phyloP scores from a whole-genome alignment of 2,888 invertebrate species.

The Chloroclysta siterata region DNA sequence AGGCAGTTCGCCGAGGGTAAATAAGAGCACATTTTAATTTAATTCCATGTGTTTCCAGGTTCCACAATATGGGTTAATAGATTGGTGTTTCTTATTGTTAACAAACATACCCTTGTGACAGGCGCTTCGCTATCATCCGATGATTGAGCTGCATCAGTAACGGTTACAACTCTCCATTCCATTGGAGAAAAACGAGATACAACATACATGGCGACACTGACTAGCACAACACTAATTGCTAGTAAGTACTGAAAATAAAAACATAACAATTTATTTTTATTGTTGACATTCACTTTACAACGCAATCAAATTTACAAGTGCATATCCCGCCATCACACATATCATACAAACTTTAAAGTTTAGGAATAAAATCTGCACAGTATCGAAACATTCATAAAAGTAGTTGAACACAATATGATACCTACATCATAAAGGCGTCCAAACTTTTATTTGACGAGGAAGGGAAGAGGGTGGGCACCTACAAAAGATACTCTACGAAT shows the following conservation, averaged over 20 bases:
- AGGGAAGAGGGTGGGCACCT: neutral
- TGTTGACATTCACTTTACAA: no score
- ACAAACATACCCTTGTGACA: constrained; percentile 56
- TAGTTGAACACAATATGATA: neutral
- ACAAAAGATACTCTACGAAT: constrained; percentile 14
- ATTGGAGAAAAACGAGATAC: constrained; percentile 98
- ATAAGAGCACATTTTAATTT: no score
- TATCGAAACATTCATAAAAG: neutral
- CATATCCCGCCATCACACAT: no score
- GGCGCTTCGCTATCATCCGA: constrained; percentile 60
- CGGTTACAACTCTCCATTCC: constrained; percentile 93
- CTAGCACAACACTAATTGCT: constrained; percentile 94
- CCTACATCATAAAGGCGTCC: constrained; percentile 15
- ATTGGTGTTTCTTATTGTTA: neutral
- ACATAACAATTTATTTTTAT: constrained; percentile 11
- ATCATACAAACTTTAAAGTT: neutral
- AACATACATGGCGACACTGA: constrained; percentile 96
- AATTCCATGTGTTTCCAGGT: no score
- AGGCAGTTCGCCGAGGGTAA: no score
- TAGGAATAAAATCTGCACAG: neutral
- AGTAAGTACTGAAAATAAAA: constrained; percentile 85
- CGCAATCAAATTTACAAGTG: no score
- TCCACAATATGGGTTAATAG: no score
- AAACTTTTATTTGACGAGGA: constrained; percentile 21
- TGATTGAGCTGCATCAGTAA: constrained; percentile 57